Percentiles rank a stretch among this genome's conserved stretches.
These are phyloP conservation scores for Sebastes diaconus DNA, from an alignment of 2,797 vertebrate genomes.

Conservation along the genomic window DNA sequence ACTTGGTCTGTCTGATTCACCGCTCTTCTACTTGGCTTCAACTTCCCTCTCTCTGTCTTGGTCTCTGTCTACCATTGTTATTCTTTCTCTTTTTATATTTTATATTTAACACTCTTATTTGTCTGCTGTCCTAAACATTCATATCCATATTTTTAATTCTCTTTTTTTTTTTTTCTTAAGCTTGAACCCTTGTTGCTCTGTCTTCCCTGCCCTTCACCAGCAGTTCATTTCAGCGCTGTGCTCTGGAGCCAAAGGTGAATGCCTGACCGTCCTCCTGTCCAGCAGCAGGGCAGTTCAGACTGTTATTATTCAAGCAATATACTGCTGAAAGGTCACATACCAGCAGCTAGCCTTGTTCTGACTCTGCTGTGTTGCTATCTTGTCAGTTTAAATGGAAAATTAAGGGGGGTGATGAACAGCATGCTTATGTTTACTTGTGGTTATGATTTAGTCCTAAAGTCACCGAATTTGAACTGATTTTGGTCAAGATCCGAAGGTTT, in stretches of 20 bases:
- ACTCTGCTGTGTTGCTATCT: slow-evolving; percentile 28
- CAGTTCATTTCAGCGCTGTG: slow-evolving; percentile 15
- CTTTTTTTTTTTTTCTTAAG: background rate
- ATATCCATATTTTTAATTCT: background rate
- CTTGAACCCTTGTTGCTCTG: background rate
- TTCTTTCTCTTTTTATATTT: background rate
- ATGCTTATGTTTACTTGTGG: background rate
- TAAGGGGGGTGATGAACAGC: slow-evolving; percentile 8
- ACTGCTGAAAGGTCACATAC: slow-evolving; percentile 68
- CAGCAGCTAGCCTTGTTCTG: slow-evolving; percentile 28
- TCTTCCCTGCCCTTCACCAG: background rate
- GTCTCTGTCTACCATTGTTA: background rate
- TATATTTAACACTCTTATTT: background rate
- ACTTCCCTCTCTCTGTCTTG: background rate
- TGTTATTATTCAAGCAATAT: slow-evolving; percentile 57
- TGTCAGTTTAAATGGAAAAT: slow-evolving; percentile 15
- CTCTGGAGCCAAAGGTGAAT: slow-evolving; percentile 34
- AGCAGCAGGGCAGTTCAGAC: slow-evolving; percentile 20
- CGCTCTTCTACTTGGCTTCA: slow-evolving; percentile 10
- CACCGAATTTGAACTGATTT: background rate
- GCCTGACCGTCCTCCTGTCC: slow-evolving; percentile 27
- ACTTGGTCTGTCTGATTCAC: slow-evolving; percentile 27
- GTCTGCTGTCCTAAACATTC: background rate
- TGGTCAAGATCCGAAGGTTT: background rate
- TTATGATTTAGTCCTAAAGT: background rate